These are phyloP conservation scores for Popillia japonica DNA, from an alignment of 1,140 invertebrate species.

Conservation along the genomic window DNA sequence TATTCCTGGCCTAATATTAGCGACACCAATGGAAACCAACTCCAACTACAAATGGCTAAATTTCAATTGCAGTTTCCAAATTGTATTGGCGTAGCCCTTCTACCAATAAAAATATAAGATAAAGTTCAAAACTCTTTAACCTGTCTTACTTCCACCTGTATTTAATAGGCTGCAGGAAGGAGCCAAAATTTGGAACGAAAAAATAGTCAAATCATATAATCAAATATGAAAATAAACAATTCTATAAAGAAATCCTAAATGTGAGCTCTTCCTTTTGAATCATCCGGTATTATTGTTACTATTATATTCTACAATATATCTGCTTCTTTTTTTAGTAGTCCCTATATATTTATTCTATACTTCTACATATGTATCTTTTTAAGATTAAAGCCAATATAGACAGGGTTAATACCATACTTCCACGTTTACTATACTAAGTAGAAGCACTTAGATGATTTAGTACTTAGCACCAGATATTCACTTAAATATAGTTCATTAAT, in stretches of 20 bases:
- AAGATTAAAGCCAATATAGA: slow-evolving; percentile 25
- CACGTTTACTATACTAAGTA: slow-evolving; percentile 17
- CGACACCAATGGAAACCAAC: too few relatives aligned
- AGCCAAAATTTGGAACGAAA: too few relatives aligned
- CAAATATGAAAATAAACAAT: background rate
- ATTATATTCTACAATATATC: background rate
- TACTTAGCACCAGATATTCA: slow-evolving; percentile 21
- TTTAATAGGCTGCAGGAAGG: too few relatives aligned
- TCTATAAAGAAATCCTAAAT: background rate
- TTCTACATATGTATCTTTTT: slow-evolving; percentile 13
- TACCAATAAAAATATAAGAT: too few relatives aligned
- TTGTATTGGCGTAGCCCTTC: too few relatives aligned
- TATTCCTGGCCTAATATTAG: too few relatives aligned
- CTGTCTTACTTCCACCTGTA: too few relatives aligned
- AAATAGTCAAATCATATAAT: background rate
- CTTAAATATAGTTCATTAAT: background rate
- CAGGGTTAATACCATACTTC: slow-evolving; percentile 10
- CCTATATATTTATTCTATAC: background rate
- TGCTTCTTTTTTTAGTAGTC: background rate
- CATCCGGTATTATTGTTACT: background rate
- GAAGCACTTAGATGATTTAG: slow-evolving; percentile 31
- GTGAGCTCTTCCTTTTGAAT: background rate
- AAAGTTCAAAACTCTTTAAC: too few relatives aligned
- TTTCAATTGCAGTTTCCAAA: too few relatives aligned
- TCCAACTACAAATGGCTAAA: too few relatives aligned